Base-by-base conservation (phyloP, 1,140 invertebrate genomes). In the Pogonomyrmex californicus region DNA sequence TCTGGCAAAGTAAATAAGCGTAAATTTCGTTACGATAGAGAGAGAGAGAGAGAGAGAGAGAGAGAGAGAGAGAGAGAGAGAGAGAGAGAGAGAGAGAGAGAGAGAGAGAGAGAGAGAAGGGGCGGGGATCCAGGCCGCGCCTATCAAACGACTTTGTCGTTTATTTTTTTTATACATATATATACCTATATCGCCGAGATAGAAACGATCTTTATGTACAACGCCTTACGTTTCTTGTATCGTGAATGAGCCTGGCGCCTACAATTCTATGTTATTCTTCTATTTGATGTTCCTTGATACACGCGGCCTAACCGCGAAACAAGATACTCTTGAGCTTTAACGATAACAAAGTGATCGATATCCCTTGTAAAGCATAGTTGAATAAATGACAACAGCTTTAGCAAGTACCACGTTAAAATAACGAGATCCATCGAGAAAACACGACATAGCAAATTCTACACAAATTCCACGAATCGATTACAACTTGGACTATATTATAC, bases 1-100 rank as follows among this genome's bases (percentile, higher is more conserved):
- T 44, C 54, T 68, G 85, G 51, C 87, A 89, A 73, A 44, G 36
- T 91, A 91, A 92, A 91, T 91, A 92, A 65, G 73, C 87, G 85
- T 92, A 93, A 91, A 92, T 90, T 85, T 56, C 17, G 4, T 49
- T 30, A 70, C 51, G 87, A 90, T 92, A 76, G 36, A 79, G 85
- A 88, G 85, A 23, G 23, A 23, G 23, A 23, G 23, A 23, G 23
- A 23, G 23, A 23, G 23, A 23, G 23, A 23, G 23, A 23, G 23
- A 23, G 23, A 23, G 23, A 23, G 23, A 23, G 23, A 23, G 23
- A 23, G 23, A 23, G 23, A n/a, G 23, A 23, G 56, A 23, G 56
- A 58, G 0, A n/a, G n/a, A 58, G 9, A 1, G 3, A 54, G 14
- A 54, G 51, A 54, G 51, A 54, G 51, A 54, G 51, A 23, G 23